Conservation (phyloP, 2,113 vertebrate species). For the Anseranas semipalmata region DNA sequence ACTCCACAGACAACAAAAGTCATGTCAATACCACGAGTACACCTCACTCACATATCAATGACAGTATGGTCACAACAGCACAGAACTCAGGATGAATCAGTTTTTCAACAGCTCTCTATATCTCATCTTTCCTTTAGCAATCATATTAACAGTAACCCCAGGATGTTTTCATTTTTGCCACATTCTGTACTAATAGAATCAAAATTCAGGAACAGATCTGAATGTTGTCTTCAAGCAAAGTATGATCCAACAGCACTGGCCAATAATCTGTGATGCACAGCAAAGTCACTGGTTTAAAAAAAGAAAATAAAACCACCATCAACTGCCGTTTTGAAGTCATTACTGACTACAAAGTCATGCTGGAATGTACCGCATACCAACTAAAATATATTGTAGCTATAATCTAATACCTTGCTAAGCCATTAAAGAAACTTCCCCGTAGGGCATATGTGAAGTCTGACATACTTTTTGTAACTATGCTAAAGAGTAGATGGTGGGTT, state of each 20-base stretch:
- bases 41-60: not conserved
- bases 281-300: not conserved
- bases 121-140: not conserved
- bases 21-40: not conserved
- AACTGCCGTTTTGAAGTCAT: constrained; percentile 7
- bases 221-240: not conserved
- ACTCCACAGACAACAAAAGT: not conserved
- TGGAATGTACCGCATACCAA: not conserved
- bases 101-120: not conserved
- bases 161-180: not conserved
- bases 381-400: constrained; percentile 7
- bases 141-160: not conserved
- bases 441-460: not conserved
- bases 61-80: not conserved
- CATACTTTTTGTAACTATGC: not conserved
- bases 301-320: not conserved
- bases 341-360: not conserved
- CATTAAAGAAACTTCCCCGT: not conserved
- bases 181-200: not conserved
- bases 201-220: not conserved
- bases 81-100: not conserved
- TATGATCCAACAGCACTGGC: not conserved
- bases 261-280: not conserved
- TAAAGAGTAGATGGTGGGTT: not conserved
- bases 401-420: constrained; percentile 7